phyloP scores from a whole-genome alignment of 2,797 vertebrate species.

The Ficedula albicollis region DNA sequence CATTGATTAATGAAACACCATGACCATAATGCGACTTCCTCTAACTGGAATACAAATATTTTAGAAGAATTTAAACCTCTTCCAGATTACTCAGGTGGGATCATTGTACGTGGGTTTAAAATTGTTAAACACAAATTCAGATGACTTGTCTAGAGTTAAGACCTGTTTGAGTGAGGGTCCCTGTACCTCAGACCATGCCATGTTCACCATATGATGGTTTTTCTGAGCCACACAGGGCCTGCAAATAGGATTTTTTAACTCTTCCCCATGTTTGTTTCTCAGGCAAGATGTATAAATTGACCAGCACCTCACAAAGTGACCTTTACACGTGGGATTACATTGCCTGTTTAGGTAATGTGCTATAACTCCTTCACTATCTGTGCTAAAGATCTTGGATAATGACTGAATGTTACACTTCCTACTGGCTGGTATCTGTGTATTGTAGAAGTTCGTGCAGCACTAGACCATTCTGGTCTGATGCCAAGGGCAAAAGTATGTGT shows the following conservation, averaged over 20 bases:
- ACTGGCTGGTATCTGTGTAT: background rate
- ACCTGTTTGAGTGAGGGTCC: background rate
- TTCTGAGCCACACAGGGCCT: background rate
- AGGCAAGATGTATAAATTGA: background rate
- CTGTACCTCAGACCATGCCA: background rate
- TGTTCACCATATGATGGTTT: background rate
- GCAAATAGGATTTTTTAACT: background rate
- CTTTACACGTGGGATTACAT: background rate
- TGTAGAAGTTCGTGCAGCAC: background rate
- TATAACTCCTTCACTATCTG: background rate
- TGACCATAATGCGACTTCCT: background rate
- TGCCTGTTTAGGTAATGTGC: background rate
- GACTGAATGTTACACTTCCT: background rate
- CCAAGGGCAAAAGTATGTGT: background rate
- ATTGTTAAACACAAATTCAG: background rate
- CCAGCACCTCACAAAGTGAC: background rate
- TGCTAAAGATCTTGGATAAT: background rate
- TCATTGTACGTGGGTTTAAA: background rate
- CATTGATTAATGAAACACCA: background rate
- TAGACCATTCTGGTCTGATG: background rate
- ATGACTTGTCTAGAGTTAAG: background rate
- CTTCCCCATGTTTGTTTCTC: background rate
- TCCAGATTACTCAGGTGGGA: background rate
- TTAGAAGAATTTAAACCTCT: background rate
- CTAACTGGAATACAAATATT: background rate